These are phyloP conservation scores for Saccopteryx leptura DNA, from an alignment of 2,113 vertebrate genomes.

Conservation along the genomic window DNA sequence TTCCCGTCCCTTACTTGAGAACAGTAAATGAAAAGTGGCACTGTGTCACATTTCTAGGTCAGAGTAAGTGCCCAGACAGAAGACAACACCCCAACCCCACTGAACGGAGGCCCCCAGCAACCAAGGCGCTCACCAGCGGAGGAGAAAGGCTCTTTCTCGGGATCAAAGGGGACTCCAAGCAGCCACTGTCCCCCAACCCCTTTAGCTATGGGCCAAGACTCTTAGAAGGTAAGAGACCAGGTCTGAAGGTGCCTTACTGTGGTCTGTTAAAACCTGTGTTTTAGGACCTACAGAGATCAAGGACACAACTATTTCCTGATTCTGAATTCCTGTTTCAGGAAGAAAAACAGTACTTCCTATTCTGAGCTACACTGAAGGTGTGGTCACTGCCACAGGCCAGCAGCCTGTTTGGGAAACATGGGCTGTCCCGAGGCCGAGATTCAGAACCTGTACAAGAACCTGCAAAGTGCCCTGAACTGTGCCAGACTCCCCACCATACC, in stretches of 20 bases:
- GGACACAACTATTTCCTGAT: conserved; percentile 64
- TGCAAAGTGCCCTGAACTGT: background rate
- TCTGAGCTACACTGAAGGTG: conserved; percentile 42
- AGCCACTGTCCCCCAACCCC: background rate
- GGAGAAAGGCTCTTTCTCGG: conserved; percentile 31
- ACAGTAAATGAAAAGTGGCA: conserved; percentile 52
- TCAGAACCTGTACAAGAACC: background rate
- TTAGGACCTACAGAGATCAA: conserved; percentile 49
- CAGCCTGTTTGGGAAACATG: background rate
- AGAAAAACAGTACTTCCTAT: conserved; percentile 55
- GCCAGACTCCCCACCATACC: background rate
- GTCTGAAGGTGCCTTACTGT: background rate
- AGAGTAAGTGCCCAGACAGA: background rate
- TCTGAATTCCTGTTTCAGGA: conserved; percentile 54
- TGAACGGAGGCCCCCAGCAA: background rate
- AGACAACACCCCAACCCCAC: background rate
- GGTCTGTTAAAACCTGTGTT: background rate
- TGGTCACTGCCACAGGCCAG: conserved; percentile 26
- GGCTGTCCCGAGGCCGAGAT: background rate
- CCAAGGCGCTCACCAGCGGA: background rate
- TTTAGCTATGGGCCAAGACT: background rate
- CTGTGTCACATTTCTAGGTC: conserved; percentile 73
- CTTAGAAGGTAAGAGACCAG: background rate
- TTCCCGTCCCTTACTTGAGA: background rate
- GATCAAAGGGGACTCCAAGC: background rate